These are phyloP conservation scores for Polyodon spathula DNA, from an alignment of 2,113 vertebrate species.

Conservation along the genomic window DNA sequence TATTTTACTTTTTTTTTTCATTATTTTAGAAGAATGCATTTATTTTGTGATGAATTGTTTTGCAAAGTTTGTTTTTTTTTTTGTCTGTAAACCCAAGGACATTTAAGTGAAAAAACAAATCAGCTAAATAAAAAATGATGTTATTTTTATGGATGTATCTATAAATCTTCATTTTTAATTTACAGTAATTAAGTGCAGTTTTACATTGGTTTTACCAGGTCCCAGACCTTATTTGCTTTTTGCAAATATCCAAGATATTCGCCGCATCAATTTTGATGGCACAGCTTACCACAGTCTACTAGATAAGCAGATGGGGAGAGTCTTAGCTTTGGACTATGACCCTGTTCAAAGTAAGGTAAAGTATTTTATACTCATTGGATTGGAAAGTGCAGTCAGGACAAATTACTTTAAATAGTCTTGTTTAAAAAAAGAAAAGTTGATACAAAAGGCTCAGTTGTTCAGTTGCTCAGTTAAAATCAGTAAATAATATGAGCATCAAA, in stretches of 20 bases:
- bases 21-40: too few relatives aligned
- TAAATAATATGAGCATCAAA: too few relatives aligned
- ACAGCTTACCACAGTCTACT: slow-evolving; percentile 58
- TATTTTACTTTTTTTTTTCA: too few relatives aligned
- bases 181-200: slow-evolving; percentile 5
- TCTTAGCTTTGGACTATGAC: slow-evolving; percentile 81
- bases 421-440: background rate
- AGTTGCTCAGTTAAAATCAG: too few relatives aligned
- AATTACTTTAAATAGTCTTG: slow-evolving; percentile 4
- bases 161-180: background rate
- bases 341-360: slow-evolving; percentile 75
- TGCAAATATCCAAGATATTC: slow-evolving; percentile 70
- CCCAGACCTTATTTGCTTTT: slow-evolving; percentile 71
- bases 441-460: too few relatives aligned
- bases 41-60: too few relatives aligned
- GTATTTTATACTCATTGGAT: slow-evolving; percentile 30
- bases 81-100: too few relatives aligned
- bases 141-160: background rate
- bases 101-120: too few relatives aligned
- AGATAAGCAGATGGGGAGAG: slow-evolving; percentile 65
- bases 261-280: slow-evolving; percentile 65
- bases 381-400: slow-evolving; percentile 32
- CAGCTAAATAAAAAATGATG: too few relatives aligned
- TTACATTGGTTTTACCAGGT: slow-evolving; percentile 47
- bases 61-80: too few relatives aligned